Base-by-base conservation (phyloP, 2,113 vertebrate genomes). In the Anarhynchus alexandrinus region DNA sequence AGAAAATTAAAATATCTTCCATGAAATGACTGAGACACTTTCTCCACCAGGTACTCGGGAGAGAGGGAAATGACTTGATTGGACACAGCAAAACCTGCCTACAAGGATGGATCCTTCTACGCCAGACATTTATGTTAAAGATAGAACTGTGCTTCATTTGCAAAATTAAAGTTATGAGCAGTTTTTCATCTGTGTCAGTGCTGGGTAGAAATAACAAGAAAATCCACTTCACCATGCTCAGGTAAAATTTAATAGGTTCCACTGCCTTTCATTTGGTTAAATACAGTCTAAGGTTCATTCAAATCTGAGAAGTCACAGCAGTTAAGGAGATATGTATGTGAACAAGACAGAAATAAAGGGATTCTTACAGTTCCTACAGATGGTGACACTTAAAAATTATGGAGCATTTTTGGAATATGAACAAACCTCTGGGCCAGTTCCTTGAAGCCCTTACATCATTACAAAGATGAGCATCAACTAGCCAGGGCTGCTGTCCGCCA, bases 1-100 rank as follows among this genome's bases (percentile, higher is more conserved):
- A 91, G 77, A 89, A 95, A 93, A 93, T 86, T 83, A 64, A 86
- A 95, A 19, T 49, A 86, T 32, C 38, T 66, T 76, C 32, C 62
- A 29, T 11, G 43, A 67, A 70, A 64, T 0, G 1, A 49, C 32
- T 1, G 5, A 81, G 65, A 51, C 27, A 16, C 52, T 80, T 83
- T 80, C 82, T 83, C 61, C 38, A 86, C 30, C 62, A 83, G 62
- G 52, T 77, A 77, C 14, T 25, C 22, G 36, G 29, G 62, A 83
- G 69, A 76, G 66, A 91, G 26, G 15, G 22, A 70, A 61, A 66
- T 52, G 0, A 58, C 67, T 62, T 15, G 26, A 66, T 1, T 8
- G 5, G 57, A 76, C 42, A 80, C 47, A 62, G 57, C 47, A 82
- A 86, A 64, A 71, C 36, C 47, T 64, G 30, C 36, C 61, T 54